Base-by-base conservation (phyloP, 2,888 invertebrate genomes). In the Bhutanitis thaidina region DNA sequence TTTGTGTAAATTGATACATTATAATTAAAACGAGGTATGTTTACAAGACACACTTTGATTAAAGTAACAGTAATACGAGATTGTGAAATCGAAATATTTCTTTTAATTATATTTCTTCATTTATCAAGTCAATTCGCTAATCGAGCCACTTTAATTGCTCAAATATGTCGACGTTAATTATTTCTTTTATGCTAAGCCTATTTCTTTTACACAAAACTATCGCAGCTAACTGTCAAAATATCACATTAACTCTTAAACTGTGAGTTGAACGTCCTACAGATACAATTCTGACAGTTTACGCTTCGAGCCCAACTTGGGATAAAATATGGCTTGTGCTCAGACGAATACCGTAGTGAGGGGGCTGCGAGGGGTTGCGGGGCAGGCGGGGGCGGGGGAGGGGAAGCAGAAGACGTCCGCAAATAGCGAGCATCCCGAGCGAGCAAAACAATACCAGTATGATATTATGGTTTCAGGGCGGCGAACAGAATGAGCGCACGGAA, bases 381-480 rank as follows among this genome's bases (percentile, higher is more conserved):
- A 3, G 20, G 20, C 20, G 20, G 20, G 57, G 65, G 52, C 49
- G 51, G 59, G 62, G 69, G 63, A 16, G 43, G 32, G 14, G 37
- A 43, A 14, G 14, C 27, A 14, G 71, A 66, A 73, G 75, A 73
- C 74, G 77, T 79, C 84, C 87, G 78, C 83, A 88, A 88, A 88
- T 88, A 87, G 87, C 86, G 74, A 72, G 75, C 81, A 80, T 80
- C 82, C 77, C 71, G 71, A 49, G 65, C 70, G 82, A 86, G 76
- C 86, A 86, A 87, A 88, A 87, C 87, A 87, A 88, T 87, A 73
- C 83, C 75, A 69, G 79, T 76, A 85, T 85, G 81, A 87, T 87
- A 86, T 86, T 83, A 83, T 76, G 73, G 73, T 45, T 74, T 69
- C 68, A 71, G 72, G 69, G 74, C 69, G 70, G 65, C 64, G 67